Base-by-base conservation (phyloP, 2,888 invertebrate species). In the Gisinianus flammeolus region DNA sequence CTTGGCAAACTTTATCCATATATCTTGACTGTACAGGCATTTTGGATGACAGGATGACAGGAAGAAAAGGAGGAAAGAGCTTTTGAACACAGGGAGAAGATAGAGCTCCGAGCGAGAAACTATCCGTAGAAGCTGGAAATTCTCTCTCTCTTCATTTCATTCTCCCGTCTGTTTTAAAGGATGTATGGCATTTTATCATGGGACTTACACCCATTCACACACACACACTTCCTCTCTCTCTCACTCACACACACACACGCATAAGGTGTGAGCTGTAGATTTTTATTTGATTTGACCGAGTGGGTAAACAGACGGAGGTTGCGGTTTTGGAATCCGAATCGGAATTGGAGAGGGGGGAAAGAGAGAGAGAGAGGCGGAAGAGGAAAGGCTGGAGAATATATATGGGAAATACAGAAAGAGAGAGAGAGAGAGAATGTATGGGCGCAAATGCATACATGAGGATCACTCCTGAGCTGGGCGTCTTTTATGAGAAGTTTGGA, bases 401-500 rank as follows among this genome's bases (percentile, higher is more conserved):
- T 54, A 16, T 24, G 10, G 16, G 24, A 26, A 26, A 28, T 2
- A 64, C 5, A 64, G 62, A 64, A 26, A 26, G 62, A 22, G 62
- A 24, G n/a, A 58, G 58, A 58, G 58, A 58, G 22, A 58, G 58
- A n/a, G 22, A n/a, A 12, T 6, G 19, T 6, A 10, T 22, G 58
- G 19, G 26, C n/a, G 58, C 5, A 26, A 62, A 62, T 26, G 24
- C 12, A 62, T 62, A 62, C n/a, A 44, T 70, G 70, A 35, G 52
- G 52, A 24, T 16, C 52, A n/a, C 52, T 44, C 52, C 52, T 44
- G 33, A 72, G 72, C 31, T 58, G 58, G 58, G 72, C 72, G 72
- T 72, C 72, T 30, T 72, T 72, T 70, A 70, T 70, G 54, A 56
- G 54, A 72, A n/a, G 54, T 62, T 70, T 35, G 35, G 22, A 58